Evolutionary conservation across 2,888 invertebrate species (phyloP), one percentile per base, ranked within the genome.

Genomic region (Gandaritis pyraliata): DNA sequence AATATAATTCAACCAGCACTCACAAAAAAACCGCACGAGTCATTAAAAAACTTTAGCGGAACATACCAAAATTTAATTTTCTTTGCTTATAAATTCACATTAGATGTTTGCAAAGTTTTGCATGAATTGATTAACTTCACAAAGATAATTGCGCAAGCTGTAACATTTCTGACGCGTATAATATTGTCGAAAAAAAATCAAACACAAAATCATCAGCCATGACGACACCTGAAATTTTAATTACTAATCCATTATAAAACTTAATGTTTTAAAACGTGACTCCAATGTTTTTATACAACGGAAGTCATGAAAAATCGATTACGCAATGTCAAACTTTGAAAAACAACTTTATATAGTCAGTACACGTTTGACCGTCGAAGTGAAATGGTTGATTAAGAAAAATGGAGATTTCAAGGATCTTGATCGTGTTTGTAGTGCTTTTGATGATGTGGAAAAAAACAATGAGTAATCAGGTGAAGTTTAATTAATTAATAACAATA

Each of bases 251-350:
- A 58, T 41, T 41, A 30, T 2, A 36, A 39, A 23, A 41, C 13
- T 43, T 36, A n/a, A 50, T 50, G 50, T 58, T 58, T 58, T 39
- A n/a, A 50, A 62, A 62, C 58, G 33, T 59, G 18, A 33, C 53
- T 36, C 3, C 4, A 45, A 46, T 62, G 62, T 62, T 62, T 52
- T 52, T 38, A 46, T 45, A 38, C 18, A 58, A 53, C 4, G 29
- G 38, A 30, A 39, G 13, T 46, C 62, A 54, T 46, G 45, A n/a
- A 45, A 57, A 62, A 58, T 62, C 50, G 54, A 62, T 62, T 58
- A 58, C 10, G 15, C 1, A 11, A 52, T 13, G 12, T 38, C 6
- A 2, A 49, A 49, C 38, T 23, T 49, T 7, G 11, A 16, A 30
- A 41, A 58, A 54, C 46, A 51, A 7, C 6, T 0, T 11, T 41